Evolutionary conservation across 2,888 invertebrate species (phyloP).

Genomic region (Leptura quadrifasciata): DNA sequence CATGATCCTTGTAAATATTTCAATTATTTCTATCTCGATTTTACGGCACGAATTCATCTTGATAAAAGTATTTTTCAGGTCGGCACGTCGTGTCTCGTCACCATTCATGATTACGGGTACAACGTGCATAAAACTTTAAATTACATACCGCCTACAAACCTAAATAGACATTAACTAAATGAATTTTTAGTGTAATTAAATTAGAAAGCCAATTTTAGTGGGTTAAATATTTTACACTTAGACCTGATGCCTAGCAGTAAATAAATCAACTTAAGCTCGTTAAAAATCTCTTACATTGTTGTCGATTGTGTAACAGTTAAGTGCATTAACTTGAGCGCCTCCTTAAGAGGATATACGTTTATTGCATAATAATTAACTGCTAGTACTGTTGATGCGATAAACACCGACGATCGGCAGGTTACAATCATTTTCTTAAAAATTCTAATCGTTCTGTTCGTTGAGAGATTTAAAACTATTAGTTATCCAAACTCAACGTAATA

Average conservation of each 20-base stretch:
- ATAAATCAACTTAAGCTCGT: slow-evolving; percentile 1
- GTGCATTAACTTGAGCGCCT: slow-evolving; percentile 4
- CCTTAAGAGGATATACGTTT: background rate
- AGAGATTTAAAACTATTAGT: background rate
- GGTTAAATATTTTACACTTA: slow-evolving; percentile 4
- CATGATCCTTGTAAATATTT: too few species aligned
- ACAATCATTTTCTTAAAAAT: background rate
- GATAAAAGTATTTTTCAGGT: background rate
- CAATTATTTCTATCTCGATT: too few species aligned
- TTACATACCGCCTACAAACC: background rate
- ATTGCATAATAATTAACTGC: background rate
- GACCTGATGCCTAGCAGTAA: background rate
- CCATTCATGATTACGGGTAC: background rate
- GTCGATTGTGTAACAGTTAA: background rate
- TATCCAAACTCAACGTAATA: background rate
- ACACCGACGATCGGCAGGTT: background rate
- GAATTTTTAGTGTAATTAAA: background rate
- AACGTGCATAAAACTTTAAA: too few species aligned
- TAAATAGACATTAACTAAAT: background rate
- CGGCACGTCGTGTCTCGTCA: background rate
- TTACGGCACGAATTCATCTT: background rate
- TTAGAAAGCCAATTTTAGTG: background rate
- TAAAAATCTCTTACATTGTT: background rate
- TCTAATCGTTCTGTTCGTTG: background rate
- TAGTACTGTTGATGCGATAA: background rate